Conservation (phyloP, 2,113 vertebrate genomes). For the Cichladusa arquata region DNA sequence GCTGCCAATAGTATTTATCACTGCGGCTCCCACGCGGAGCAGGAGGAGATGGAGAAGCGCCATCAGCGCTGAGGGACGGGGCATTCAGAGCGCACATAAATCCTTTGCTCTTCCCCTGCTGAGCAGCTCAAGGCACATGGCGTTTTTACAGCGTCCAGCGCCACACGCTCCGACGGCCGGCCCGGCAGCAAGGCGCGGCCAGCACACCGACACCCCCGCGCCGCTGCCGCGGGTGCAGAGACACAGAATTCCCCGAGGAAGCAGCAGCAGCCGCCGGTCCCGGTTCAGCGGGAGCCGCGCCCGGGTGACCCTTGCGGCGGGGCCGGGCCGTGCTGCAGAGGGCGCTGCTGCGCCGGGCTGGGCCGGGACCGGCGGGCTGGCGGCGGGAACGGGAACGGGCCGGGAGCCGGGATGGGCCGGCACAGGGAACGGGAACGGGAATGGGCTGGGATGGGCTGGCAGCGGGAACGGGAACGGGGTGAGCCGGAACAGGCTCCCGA, state of each 20-base stretch:
- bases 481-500: neutral
- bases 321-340: neutral
- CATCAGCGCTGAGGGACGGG: neutral
- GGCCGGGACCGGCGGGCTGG: neutral
- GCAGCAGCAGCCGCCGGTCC: neutral
- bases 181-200: neutral
- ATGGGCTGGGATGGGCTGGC: no score
- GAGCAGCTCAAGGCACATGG: neutral
- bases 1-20: slow-evolving; percentile 8
- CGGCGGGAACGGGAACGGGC: no score
- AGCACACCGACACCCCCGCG: neutral
- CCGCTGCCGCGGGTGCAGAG: neutral
- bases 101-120: neutral
- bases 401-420: no score
- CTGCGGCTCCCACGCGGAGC: neutral
- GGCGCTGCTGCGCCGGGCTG: slow-evolving; percentile 1
- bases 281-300: neutral
- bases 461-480: no score
- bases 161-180: neutral
- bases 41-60: neutral
- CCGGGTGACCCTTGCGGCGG: neutral
- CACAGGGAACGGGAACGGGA: no score
- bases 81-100: neutral
- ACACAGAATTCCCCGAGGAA: no score
- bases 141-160: neutral